Conservation (phyloP, 2,888 invertebrate genomes). For the Lissocephala sabroskyi region DNA sequence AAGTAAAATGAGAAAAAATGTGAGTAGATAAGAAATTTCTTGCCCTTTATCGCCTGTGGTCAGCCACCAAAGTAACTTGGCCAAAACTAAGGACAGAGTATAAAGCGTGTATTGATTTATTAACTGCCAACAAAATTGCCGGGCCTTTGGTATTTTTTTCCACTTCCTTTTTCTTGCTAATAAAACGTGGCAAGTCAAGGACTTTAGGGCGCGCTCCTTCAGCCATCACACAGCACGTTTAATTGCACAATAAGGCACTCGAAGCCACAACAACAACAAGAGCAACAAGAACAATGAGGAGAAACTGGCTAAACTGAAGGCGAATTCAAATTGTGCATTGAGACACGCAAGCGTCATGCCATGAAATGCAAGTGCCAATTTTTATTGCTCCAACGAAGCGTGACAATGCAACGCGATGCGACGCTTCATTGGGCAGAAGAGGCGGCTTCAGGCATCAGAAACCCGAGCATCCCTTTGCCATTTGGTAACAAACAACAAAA, state of each 20-base stretch:
- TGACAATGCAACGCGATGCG: conserved; percentile 15
- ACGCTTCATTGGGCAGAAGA: conserved; percentile 58
- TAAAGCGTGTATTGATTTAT: conserved; percentile 39
- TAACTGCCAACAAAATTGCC: conserved; percentile 29
- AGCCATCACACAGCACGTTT: too few relatives aligned
- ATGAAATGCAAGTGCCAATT: conserved; percentile 19
- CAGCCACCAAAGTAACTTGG: too few relatives aligned
- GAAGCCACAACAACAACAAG: conserved; percentile 14
- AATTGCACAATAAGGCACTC: conserved; percentile 52
- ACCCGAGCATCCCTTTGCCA: neutral
- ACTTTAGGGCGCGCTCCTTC: too few relatives aligned
- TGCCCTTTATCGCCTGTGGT: too few relatives aligned
- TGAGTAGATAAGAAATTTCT: too few relatives aligned
- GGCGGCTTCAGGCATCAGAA: neutral
- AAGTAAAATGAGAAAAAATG: too few relatives aligned
- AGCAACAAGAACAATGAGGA: too few relatives aligned
- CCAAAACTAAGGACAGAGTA: too few relatives aligned
- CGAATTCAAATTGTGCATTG: too few relatives aligned
- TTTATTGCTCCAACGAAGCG: conserved; percentile 22
- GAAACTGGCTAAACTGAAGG: too few relatives aligned
- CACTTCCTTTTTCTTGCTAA: neutral
- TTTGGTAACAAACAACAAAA: conserved; percentile 15
- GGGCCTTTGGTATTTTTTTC: neutral
- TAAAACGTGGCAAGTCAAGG: neutral
- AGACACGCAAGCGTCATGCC: conserved; percentile 24